Conservation (phyloP, 2,797 vertebrate genomes). For the Kryptolebias ocellatus region DNA sequence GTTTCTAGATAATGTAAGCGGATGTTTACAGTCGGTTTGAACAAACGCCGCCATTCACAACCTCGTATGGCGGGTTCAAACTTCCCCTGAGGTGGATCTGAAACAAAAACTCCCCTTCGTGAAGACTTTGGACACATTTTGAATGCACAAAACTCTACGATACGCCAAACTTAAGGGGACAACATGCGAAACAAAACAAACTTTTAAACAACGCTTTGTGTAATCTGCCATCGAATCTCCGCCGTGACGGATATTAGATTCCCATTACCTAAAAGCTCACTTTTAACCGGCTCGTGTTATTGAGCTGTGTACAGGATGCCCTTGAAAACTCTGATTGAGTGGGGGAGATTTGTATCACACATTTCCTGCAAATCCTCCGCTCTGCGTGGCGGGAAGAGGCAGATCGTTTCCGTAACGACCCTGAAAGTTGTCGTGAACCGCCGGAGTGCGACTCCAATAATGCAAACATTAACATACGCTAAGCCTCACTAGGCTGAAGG, state of each 20-base stretch:
- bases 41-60: too few relatives aligned
- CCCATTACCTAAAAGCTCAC: conserved; percentile 18
- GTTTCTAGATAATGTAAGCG: too few relatives aligned
- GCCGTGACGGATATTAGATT: background rate
- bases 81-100: too few relatives aligned
- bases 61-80: too few relatives aligned
- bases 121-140: too few relatives aligned
- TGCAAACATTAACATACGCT: conserved; percentile 57
- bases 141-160: too few relatives aligned
- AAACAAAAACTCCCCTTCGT: too few relatives aligned
- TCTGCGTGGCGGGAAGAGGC: conserved; percentile 52
- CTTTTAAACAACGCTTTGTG: too few relatives aligned
- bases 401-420: conserved; percentile 50
- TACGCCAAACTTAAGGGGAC: too few relatives aligned
- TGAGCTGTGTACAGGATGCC: conserved; percentile 14
- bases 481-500: conserved; percentile 41
- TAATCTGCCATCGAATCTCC: too few relatives aligned
- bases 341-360: conserved; percentile 54
- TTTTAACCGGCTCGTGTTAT: background rate
- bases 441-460: conserved; percentile 59
- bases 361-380: conserved; percentile 62
- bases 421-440: conserved; percentile 42
- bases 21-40: too few relatives aligned
- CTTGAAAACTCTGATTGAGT: conserved; percentile 61
- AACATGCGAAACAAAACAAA: too few relatives aligned